Percentiles rank a stretch among this genome's conserved stretches.
These are phyloP conservation scores for Origma solitaria DNA, from an alignment of 2,113 vertebrate species.

Conservation along the genomic window DNA sequence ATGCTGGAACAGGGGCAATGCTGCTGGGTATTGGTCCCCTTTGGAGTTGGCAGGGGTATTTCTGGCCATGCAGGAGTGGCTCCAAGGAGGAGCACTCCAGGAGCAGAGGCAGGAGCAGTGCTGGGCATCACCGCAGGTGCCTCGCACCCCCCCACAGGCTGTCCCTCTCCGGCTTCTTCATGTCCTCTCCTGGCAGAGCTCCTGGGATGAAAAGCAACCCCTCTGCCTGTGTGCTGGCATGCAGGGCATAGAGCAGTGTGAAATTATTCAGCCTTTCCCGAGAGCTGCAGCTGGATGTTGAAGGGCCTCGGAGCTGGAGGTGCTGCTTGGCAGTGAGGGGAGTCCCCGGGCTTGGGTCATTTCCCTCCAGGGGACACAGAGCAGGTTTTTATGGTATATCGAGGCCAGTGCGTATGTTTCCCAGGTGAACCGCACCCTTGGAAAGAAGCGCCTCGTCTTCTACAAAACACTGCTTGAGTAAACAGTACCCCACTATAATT, in stretches of 20 bases:
- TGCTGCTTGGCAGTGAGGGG: fast-evolving
- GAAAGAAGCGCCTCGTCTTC: neutral
- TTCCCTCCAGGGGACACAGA: neutral
- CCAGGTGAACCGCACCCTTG: neutral
- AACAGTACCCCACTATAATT: conserved; percentile 24
- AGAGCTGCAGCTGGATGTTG: neutral
- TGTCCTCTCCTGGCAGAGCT: neutral
- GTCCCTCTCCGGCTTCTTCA: neutral
- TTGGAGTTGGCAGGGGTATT: neutral
- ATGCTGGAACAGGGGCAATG: fast-evolving
- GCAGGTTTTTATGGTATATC: neutral
- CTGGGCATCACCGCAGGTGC: neutral
- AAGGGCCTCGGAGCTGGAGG: neutral
- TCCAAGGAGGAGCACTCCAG: neutral
- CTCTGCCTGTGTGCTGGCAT: neutral
- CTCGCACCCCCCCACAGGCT: fast-evolving
- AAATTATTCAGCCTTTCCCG: neutral
- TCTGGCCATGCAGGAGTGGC: fast-evolving
- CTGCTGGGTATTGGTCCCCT: neutral
- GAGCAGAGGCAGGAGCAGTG: neutral
- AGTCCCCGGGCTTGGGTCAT: neutral
- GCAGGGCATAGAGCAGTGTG: neutral
- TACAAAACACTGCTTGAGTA: conserved; percentile 2
- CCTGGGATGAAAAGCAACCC: neutral
- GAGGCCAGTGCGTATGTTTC: neutral